A percentile compares a stretch with the other conserved stretches of the same genome.
Conservation (phyloP, 2,888 invertebrate species). For the Ophion slaviceki region DNA sequence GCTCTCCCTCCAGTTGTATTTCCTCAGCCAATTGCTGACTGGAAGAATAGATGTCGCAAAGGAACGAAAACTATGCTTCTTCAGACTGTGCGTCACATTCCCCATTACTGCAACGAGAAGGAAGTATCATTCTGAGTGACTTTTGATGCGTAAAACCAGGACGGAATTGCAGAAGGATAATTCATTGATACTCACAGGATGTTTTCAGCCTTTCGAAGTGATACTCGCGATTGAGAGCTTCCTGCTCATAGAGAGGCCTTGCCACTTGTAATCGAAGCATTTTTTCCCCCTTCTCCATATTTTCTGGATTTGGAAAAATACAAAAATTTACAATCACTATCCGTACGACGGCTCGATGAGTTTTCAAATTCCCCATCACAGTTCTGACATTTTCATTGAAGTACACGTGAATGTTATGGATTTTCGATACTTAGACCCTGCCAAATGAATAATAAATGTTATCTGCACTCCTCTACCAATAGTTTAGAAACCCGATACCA, state of each 20-base stretch:
- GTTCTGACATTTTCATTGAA: not conserved
- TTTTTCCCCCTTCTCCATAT: conserved; percentile 64
- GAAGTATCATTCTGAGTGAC: not conserved
- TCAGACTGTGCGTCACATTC: conserved; percentile 63
- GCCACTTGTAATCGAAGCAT: conserved; percentile 80
- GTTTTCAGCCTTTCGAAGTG: conserved; percentile 83
- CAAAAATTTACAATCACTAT: not conserved
- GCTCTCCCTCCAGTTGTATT: conserved; percentile 86
- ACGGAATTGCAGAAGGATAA: not conserved
- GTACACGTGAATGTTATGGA: not conserved
- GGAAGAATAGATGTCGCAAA: conserved; percentile 83
- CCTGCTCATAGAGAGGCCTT: conserved; percentile 84
- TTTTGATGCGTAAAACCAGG: not conserved
- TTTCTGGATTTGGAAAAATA: conserved; percentile 9
- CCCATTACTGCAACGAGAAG: conserved; percentile 64
- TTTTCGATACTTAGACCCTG: not conserved
- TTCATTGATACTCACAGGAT: conserved; percentile 81
- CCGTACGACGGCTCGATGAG: not conserved
- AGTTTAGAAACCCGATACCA: not conserved
- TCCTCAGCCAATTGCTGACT: conserved; percentile 87
- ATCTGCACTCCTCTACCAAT: not conserved
- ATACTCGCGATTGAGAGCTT: conserved; percentile 83
- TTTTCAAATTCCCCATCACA: not conserved
- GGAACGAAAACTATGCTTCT: conserved; percentile 73
- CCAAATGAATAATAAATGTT: too few species aligned